Evolutionary conservation across 2,113 vertebrate genomes (phyloP), one percentile per base, ranked within the genome.

Genomic region (Takifugu flavidus): DNA sequence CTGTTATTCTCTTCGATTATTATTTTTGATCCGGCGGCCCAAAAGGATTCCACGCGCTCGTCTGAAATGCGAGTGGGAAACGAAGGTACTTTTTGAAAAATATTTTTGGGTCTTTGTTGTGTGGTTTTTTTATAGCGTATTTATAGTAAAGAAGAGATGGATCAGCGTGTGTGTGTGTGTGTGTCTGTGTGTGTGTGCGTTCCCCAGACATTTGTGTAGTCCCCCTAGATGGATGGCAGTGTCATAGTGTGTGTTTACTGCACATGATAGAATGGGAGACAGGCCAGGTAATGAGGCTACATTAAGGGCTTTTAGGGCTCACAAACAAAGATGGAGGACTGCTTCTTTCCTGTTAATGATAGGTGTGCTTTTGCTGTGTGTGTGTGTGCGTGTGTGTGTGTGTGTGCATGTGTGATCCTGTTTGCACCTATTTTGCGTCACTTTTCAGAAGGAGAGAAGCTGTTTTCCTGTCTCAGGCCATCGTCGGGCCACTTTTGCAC

Each of bases 261-360:
- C 86, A 85, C 83, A 87, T 87, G 88, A 88, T 88, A 75, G 86
- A 89, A 78, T 77, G 79, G 74, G 70, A 86, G 86, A 87, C 88
- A 87, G 86, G 85, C 70, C 85, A 87, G 88, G 83, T 89, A 88
- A 89, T 89, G 88, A 88, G 85, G 86, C 83, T 82, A 85, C 86
- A 88, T 89, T 89, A 87, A 78, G 79, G 86, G 88, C 88, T 87
- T 86, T 88, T 89, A 88, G 85, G 84, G 83, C 86, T 76, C 57
- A 70, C 83, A 88, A 88, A 88, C 86, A 87, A 88, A 87, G 85
- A 88, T 87, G 84, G 86, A 89, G 82, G 77, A 71, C 78, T 79
- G 78, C 75, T 82, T 77, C 78, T 83, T 82, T 78, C 67, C 72
- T 71, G 83, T 87, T 85, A 86, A 82, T 81, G 79, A 86, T 77